phyloP scores from a whole-genome alignment of 2,797 vertebrate species.

The Acridotheres tristis region DNA sequence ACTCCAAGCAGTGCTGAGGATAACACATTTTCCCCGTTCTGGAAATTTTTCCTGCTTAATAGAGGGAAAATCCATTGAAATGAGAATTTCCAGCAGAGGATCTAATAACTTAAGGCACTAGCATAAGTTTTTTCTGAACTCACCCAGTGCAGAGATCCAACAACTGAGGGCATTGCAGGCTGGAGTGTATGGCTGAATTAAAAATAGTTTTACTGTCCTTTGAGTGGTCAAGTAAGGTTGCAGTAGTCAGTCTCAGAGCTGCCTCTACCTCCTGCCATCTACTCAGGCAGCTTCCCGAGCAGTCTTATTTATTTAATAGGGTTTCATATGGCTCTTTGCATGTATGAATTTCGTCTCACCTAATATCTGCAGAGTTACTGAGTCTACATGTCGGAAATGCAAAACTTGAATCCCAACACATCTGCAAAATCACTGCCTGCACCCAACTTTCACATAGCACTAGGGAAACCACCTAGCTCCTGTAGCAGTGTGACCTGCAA shows the following conservation, averaged over 20 bases:
- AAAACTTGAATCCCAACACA: neutral
- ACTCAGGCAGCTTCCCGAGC: neutral
- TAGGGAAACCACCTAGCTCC: neutral
- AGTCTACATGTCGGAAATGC: neutral
- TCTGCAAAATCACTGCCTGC: neutral
- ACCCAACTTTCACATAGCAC: accelerated
- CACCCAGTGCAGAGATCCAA: neutral
- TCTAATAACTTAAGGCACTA: neutral
- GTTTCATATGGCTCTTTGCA: neutral
- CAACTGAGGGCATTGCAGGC: neutral
- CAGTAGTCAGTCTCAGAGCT: neutral
- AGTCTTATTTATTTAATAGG: neutral
- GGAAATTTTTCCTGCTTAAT: neutral
- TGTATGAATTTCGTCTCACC: neutral
- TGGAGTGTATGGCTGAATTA: neutral
- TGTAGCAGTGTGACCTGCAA: neutral
- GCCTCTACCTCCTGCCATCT: neutral
- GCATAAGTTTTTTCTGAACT: neutral
- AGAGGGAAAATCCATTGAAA: neutral
- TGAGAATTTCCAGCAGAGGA: neutral
- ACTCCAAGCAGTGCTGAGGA: neutral
- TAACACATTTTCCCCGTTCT: neutral
- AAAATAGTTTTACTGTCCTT: neutral
- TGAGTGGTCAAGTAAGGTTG: neutral
- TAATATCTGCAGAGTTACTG: neutral